phyloP scores from a whole-genome alignment of 2,797 vertebrate genomes.

The Macropus fuliginosus region DNA sequence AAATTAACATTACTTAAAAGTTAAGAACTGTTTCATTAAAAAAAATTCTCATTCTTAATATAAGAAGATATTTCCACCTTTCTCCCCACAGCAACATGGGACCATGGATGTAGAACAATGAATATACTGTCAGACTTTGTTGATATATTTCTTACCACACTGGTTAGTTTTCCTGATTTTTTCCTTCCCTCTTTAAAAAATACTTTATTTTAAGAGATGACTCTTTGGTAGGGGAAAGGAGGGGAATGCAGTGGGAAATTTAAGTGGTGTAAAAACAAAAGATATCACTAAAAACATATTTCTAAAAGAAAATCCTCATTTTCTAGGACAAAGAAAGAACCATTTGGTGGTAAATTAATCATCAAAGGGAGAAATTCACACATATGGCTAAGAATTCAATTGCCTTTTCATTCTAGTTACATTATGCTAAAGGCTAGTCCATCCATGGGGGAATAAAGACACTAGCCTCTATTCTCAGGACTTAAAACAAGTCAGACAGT shows the following conservation, averaged over 20 bases:
- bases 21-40: not conserved
- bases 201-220: not conserved
- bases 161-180: not conserved
- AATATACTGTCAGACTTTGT: not conserved
- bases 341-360: not conserved
- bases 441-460: slow-evolving; percentile 28
- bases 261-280: not conserved
- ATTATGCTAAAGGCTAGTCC: slow-evolving; percentile 36
- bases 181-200: not conserved
- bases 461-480: not conserved
- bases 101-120: not conserved
- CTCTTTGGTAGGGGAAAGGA: not conserved
- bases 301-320: slow-evolving; percentile 25
- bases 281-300: slow-evolving; percentile 16
- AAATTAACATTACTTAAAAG: slow-evolving; percentile 14
- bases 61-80: not conserved
- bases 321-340: not conserved
- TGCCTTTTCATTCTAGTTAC: slow-evolving; percentile 32
- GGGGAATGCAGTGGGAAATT: not conserved
- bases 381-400: not conserved
- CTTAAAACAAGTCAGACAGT: slow-evolving; percentile 54
- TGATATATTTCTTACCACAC: not conserved
- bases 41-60: not conserved
- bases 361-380: slow-evolving; percentile 17
- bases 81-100: not conserved